phyloP scores from a whole-genome alignment of 2,113 vertebrate species.

The Athene noctua region DNA sequence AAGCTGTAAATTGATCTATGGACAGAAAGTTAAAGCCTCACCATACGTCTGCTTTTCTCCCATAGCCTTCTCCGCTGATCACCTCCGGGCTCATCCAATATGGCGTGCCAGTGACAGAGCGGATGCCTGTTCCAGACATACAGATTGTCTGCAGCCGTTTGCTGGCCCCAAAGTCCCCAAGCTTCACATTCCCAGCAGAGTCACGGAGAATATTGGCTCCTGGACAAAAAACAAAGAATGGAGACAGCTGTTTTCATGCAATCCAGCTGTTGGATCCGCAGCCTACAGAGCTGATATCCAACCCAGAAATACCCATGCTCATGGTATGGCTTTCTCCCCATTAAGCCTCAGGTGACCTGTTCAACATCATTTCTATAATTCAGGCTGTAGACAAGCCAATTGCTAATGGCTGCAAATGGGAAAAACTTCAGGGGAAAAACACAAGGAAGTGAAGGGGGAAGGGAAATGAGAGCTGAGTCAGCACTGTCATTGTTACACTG shows the following conservation, averaged over 20 bases:
- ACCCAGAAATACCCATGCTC: background rate
- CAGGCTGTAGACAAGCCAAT: slow-evolving; percentile 11
- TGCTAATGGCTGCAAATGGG: slow-evolving; percentile 45
- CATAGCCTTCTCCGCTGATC: slow-evolving; percentile 96
- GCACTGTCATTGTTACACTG: slow-evolving; percentile 41
- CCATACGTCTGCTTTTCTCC: slow-evolving; percentile 94
- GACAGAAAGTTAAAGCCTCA: slow-evolving; percentile 59
- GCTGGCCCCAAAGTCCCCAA: slow-evolving; percentile 96
- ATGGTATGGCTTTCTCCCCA: background rate
- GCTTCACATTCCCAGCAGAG: slow-evolving; percentile 93
- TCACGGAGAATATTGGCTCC: slow-evolving; percentile 96
- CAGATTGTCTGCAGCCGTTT: slow-evolving; percentile 96
- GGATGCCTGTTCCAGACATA: slow-evolving; percentile 91
- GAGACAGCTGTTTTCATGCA: slow-evolving; percentile 25
- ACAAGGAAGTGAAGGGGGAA: slow-evolving; percentile 35
- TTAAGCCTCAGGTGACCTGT: slow-evolving; percentile 45
- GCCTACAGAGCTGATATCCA: background rate
- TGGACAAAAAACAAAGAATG: slow-evolving; percentile 20
- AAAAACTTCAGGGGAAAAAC: slow-evolving; percentile 41
- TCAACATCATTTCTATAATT: background rate
- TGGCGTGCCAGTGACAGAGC: slow-evolving; percentile 92
- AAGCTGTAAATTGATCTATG: background rate
- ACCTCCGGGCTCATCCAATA: slow-evolving; percentile 99
- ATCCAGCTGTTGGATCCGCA: background rate
- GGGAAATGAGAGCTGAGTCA: slow-evolving; percentile 55